Evolutionary conservation across 2,888 invertebrate genomes (phyloP), one percentile per base, ranked within the genome.

Genomic region (Tromatobia lineatoria): DNA sequence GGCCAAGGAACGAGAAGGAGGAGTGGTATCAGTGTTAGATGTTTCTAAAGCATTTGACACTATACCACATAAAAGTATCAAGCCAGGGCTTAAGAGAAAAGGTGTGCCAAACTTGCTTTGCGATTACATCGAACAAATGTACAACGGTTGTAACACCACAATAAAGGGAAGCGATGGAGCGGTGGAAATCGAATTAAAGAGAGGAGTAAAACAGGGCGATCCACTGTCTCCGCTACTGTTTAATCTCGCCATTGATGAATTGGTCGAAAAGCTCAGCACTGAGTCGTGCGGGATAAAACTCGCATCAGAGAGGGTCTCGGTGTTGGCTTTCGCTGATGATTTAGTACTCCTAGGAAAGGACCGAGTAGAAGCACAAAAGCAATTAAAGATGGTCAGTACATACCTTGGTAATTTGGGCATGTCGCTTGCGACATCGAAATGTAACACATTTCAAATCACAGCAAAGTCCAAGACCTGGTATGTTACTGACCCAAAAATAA

Each of bases 1-100:
- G 0, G 52, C 71, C 23, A 88, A 88, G 42, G 11, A 0, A 0
- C 47, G 1, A 1, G 11, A 1, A 0, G 85, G 85, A 0, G 88
- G 87, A 0, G 73, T 87, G 0, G 64, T 85, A 0, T 64, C 83
- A 0, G 75, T 88, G 0, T 4, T 88, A 0, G 90, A 89, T n/a
- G 73, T 89, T 0, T 73, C 87, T 0, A 88, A 90, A 69, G 89
- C 89, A 0, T 90, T 88, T 25, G 89, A 89, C 18, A 87, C 88
- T 0, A 86, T 89, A 0, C 88, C 88, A 0, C 89, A 88, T 64
- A 7, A 69, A 0, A 83, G 77, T 0, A 85, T 89, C 0, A 2
- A 3, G 0, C 23, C 18, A 11, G 45, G 74, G 4, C n/a, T 87
- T 6, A 2, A 10, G 2, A 23, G 54, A 1, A 87, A 85, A 34